Conservation (phyloP, 2,888 invertebrate species). For the Coelopa pilipes region DNA sequence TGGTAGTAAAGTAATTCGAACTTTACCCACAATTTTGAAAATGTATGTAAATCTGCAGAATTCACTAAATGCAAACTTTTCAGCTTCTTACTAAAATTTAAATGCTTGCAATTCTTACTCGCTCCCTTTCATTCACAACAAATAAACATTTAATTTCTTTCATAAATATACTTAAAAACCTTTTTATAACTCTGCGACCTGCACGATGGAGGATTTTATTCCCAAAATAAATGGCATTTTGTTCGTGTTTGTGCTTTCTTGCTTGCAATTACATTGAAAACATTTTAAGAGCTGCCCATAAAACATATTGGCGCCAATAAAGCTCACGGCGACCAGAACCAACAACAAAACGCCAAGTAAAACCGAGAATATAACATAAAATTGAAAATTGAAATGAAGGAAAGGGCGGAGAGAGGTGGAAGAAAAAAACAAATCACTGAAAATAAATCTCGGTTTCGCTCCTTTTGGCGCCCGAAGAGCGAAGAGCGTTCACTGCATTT, state of each 20-base stretch:
- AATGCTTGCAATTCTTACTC: too few relatives aligned
- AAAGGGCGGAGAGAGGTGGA: too few relatives aligned
- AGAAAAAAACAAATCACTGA: not conserved
- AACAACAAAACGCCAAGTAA: slow-evolving; percentile 2
- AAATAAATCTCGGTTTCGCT: slow-evolving; percentile 29
- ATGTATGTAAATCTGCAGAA: too few relatives aligned
- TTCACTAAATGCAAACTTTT: too few relatives aligned
- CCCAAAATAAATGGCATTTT: not conserved
- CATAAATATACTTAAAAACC: not conserved
- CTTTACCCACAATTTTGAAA: too few relatives aligned
- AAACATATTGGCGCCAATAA: slow-evolving; percentile 34
- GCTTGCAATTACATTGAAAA: slow-evolving; percentile 16
- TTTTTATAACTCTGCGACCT: not conserved
- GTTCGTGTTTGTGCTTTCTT: not conserved
- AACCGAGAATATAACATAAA: not conserved
- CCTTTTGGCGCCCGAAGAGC: slow-evolving; percentile 13
- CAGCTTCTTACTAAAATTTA: too few relatives aligned
- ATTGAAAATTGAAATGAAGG: too few relatives aligned
- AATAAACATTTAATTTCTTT: not conserved
- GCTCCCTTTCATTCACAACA: too few relatives aligned
- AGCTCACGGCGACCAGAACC: slow-evolving; percentile 1
- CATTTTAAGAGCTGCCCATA: slow-evolving; percentile 27
- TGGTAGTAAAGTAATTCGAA: too few relatives aligned
- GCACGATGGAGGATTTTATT: not conserved
- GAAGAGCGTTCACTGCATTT: not conserved